Conservation (phyloP, 2,113 vertebrate genomes). For the Passerina amoena region DNA sequence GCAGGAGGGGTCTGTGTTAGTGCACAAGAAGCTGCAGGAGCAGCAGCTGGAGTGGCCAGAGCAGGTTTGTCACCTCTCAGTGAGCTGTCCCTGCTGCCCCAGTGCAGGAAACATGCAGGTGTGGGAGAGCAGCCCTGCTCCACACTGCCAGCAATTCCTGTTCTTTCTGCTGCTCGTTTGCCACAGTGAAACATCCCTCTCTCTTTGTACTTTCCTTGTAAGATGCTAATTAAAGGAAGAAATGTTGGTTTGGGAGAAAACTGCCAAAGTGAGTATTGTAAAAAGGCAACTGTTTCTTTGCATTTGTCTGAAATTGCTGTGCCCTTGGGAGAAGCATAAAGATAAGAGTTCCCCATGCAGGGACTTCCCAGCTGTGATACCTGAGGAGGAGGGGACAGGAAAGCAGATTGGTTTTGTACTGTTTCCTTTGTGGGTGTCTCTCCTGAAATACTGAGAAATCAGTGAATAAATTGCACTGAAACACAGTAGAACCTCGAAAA, state of each 20-base stretch:
- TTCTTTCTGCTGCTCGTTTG: background rate
- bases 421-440: background rate
- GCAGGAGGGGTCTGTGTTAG: background rate
- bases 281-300: background rate
- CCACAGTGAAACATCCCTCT: background rate
- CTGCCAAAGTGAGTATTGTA: background rate
- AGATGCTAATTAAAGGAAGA: slow-evolving; percentile 16
- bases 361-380: background rate
- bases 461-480: background rate
- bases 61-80: background rate
- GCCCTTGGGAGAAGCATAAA: background rate
- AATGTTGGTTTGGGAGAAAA: background rate
- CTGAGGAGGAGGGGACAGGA: background rate
- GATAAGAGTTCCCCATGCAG: rapidly evolving
- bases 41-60: background rate
- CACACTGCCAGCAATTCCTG: background rate
- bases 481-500: background rate
- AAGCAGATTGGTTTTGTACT: background rate
- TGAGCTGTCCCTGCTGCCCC: background rate
- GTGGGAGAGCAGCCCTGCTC: background rate
- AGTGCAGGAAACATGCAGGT: background rate
- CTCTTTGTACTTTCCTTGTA: background rate
- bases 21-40: background rate
- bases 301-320: background rate
- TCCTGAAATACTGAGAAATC: background rate